Evolutionary conservation across 2,113 vertebrate species (phyloP), one percentile per base, ranked within the genome.

Genomic region (Seriola quinqueradiata): DNA sequence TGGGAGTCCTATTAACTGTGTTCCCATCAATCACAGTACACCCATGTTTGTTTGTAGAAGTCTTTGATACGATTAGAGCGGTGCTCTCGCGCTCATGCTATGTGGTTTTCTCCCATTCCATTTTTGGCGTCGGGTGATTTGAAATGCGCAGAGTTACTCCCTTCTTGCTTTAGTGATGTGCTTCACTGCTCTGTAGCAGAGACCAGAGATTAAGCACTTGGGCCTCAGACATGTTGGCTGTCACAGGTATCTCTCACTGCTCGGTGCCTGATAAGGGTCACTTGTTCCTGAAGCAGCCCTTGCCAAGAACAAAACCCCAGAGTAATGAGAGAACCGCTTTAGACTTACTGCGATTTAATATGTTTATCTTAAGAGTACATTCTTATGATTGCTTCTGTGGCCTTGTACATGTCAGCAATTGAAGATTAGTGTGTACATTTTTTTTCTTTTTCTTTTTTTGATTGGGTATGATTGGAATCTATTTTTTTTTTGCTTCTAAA

Each of bases 31-130:
- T 93, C 93, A 93, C 88, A 81, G 88, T 88, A 90, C 84, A 89
- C 84, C 87, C 78, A 77, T 90, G 91, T 93, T 93, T 92, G 94
- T 94, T 92, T 93, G 84, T 84, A 81, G 83, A 85, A 91, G 79
- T 85, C 93, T 94, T 93, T 93, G 93, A 92, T 92, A 81, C 84
- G 86, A 93, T 94, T 93, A 95, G 77, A 87, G 81, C 68, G 21
- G 46, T 9, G 78, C 75, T 65, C 65, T 70, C 16, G 11, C 34
- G 34, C 63, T 90, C 74, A 54, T 42, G 84, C 79, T 70, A 60
- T 67, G 36, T 80, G 60, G 46, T 76, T 67, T 81, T 44, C 25
- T 46, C 44, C 57, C 4, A 40, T 71, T 83, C 23, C 46, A 7
- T 79, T 60, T 67, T 55, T 82, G 10, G 48, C 36, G 70, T 80